phyloP scores from a whole-genome alignment of 1,140 invertebrate species.

The Phenacoccus solenopsis region DNA sequence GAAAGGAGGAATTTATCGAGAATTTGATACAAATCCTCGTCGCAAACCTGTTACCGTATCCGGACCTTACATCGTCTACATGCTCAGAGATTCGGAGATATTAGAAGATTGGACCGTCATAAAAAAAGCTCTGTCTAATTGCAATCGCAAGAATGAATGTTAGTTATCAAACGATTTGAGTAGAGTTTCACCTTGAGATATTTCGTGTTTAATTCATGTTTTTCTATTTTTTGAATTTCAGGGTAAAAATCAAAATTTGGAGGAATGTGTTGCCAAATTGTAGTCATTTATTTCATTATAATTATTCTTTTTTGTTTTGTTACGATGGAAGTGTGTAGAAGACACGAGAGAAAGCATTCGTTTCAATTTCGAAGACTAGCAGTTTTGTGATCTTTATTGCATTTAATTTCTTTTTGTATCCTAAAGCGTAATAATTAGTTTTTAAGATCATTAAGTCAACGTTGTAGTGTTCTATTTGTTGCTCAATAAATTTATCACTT shows the following conservation, averaged over 20 bases:
- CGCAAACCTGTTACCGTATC: slow-evolving; percentile 76
- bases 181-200: not conserved
- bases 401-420: too few relatives aligned
- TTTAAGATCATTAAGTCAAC: too few relatives aligned
- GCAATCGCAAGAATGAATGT: not conserved
- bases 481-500: too few relatives aligned
- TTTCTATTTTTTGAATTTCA: not conserved
- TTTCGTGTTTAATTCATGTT: too few relatives aligned
- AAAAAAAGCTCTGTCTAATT: slow-evolving; percentile 54
- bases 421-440: too few relatives aligned
- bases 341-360: too few relatives aligned
- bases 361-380: too few relatives aligned
- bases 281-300: not conserved
- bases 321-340: too few relatives aligned
- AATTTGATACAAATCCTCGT: slow-evolving; percentile 31
- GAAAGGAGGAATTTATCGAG: slow-evolving; percentile 28
- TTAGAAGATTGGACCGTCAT: slow-evolving; percentile 91
- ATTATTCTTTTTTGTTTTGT: too few relatives aligned
- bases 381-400: too few relatives aligned
- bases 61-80: slow-evolving; percentile 92
- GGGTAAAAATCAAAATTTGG: not conserved
- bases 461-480: too few relatives aligned
- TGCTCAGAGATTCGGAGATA: slow-evolving; percentile 86
- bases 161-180: too few relatives aligned
- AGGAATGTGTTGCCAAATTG: not conserved